Evolutionary conservation across 2,888 invertebrate species (phyloP), one percentile per base, ranked within the genome.

Genomic region (Chaetogeoica ovagalla): DNA sequence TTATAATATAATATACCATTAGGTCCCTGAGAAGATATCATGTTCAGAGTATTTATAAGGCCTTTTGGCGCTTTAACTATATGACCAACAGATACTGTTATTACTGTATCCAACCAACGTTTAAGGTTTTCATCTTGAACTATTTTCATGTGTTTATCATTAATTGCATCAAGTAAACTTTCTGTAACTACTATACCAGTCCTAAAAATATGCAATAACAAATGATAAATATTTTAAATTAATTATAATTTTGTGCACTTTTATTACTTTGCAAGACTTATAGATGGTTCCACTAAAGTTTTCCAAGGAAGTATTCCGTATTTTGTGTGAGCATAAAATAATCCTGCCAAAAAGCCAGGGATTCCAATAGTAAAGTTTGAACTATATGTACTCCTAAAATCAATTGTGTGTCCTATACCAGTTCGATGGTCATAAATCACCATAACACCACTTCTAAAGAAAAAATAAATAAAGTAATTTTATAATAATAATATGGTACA

Each of bases 371-470:
- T 82, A 5, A 60, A 68, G 63, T 83, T 82, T 21, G 63, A 69
- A 65, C 77, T 75, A 13, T 57, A 70, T n/a, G 84, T 84, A 83
- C 86, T 86, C 60, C 87, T 84, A 85, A 91, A 91, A 86, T 91
- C 90, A 81, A 90, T 87, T 65, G 90, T 87, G 76, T 87, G 86
- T 8, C 92, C 89, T 66, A 86, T 84, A 85, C 87, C 85, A 82
- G 87, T 88, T 82, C 89, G 88, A 85, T 93, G 93, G 86, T 91
- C 91, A 87, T 93, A 92, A 84, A 93, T 89, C 84, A 94, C 85
- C 85, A 93, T 86, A 72, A 91, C 89, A 2, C 93, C 94, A 84
- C 92, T 92, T 83, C 94, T 94, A 86, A 60, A 88, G 17, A 6
- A n/a, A 37, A 19, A 76, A 69, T 69, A 1, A 11, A 37, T 69